phyloP scores from a whole-genome alignment of 1,140 invertebrate species.

The Panulirus ornatus region DNA sequence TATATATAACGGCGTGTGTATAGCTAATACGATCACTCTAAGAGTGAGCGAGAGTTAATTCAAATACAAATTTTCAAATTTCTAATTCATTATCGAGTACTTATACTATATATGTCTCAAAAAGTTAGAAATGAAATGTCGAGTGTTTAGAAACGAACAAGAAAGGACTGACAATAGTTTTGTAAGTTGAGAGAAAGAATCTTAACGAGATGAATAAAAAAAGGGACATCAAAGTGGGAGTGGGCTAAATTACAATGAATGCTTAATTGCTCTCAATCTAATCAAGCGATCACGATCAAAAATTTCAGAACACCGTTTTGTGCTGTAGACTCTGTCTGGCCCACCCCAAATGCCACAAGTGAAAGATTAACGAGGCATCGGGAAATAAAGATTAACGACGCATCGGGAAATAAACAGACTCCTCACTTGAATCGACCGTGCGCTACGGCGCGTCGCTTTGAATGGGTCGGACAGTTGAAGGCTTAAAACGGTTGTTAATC shows the following conservation, averaged over 20 bases:
- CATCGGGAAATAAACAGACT: slow-evolving; percentile 13
- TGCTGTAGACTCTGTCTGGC: not conserved
- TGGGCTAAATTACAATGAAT: not conserved
- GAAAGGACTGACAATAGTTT: not conserved
- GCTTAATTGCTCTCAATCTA: not conserved
- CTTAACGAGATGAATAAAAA: not conserved
- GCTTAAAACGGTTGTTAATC: too few relatives aligned
- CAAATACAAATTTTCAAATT: too few relatives aligned
- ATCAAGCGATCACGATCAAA: slow-evolving; percentile 6
- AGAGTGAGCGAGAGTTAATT: too few relatives aligned
- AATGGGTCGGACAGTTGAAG: too few relatives aligned
- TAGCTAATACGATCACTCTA: too few relatives aligned
- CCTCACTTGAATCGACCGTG: not conserved
- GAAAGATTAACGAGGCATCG: slow-evolving; percentile 6
- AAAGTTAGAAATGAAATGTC: too few relatives aligned
- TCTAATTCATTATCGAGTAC: too few relatives aligned
- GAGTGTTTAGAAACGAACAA: not conserved
- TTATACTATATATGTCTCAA: too few relatives aligned
- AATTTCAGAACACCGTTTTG: slow-evolving; percentile 17
- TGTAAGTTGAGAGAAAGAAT: not conserved
- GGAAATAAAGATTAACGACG: slow-evolving; percentile 32
- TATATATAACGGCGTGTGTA: too few relatives aligned
- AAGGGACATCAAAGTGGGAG: not conserved
- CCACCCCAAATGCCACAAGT: slow-evolving; percentile 19
- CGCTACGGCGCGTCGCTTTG: too few relatives aligned